These are phyloP conservation scores for Bacillus rossius DNA, from an alignment of 1,140 invertebrate genomes.

Conservation along the genomic window DNA sequence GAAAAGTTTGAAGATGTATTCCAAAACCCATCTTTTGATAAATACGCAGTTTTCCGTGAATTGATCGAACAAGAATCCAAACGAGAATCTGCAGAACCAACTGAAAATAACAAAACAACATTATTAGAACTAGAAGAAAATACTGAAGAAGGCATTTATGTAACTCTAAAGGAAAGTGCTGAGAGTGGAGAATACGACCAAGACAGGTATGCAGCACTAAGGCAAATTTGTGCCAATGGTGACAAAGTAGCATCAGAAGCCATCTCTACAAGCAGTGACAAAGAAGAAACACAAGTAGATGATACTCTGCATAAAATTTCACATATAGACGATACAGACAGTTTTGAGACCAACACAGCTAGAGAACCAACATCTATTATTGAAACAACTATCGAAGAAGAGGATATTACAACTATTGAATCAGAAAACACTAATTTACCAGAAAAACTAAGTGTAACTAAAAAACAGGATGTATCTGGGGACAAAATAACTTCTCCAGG, in stretches of 20 bases:
- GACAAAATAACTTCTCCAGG: too few species aligned
- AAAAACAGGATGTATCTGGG: too few species aligned
- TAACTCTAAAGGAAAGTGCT: neutral
- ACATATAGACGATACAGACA: too few species aligned
- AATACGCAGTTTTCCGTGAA: constrained; percentile 81
- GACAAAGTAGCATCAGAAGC: constrained; percentile 44
- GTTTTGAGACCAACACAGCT: too few species aligned
- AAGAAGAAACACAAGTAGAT: constrained; percentile 14
- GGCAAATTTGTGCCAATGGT: constrained; percentile 58
- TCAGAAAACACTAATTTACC: neutral
- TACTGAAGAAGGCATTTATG: neutral
- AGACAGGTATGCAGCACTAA: constrained; percentile 62
- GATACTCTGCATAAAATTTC: neutral
- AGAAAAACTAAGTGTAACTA: too few species aligned
- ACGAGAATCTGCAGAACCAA: too few species aligned
- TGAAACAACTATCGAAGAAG: constrained; percentile 31
- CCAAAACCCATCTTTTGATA: constrained; percentile 52
- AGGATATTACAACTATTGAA: constrained; percentile 22
- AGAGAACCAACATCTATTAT: constrained; percentile 31
- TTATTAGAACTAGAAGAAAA: constrained; percentile 28
- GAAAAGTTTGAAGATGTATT: constrained; percentile 15
- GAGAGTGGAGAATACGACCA: constrained; percentile 19
- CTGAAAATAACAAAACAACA: constrained; percentile 23
- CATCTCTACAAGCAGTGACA: constrained; percentile 17
- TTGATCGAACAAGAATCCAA: constrained; percentile 46